Evolutionary conservation across 2,113 vertebrate species (phyloP).

Genomic region (Lepus europaeus): DNA sequence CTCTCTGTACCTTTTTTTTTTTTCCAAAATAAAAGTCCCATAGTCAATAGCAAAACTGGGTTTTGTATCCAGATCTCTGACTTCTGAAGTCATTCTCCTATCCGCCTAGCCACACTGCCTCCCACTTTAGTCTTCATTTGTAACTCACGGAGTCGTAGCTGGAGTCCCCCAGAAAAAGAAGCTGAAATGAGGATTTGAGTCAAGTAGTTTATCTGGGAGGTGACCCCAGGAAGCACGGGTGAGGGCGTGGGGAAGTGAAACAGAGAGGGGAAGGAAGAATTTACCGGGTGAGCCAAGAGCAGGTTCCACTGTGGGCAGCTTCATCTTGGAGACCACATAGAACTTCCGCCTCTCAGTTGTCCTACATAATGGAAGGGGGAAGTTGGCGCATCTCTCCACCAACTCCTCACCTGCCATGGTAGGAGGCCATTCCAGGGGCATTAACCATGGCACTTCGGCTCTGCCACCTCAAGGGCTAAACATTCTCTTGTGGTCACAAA

Average conservation of each 20-base stretch:
- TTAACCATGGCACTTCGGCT: not conserved
- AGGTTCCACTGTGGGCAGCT: not conserved
- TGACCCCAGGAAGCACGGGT: not conserved
- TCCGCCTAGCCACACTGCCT: not conserved
- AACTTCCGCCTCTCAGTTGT: not conserved
- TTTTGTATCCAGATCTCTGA: not conserved
- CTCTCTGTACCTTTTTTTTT: too few relatives aligned
- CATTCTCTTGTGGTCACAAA: not conserved
- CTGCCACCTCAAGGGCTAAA: not conserved
- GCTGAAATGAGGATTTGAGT: constrained; percentile 25
- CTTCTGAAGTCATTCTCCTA: not conserved
- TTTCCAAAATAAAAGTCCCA: not conserved
- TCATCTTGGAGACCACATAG: not conserved
- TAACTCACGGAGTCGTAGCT: not conserved
- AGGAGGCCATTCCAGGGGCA: not conserved
- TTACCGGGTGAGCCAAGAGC: not conserved
- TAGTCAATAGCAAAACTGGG: not conserved
- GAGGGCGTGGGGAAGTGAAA: constrained; percentile 26
- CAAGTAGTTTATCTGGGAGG: not conserved
- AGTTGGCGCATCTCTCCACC: not conserved
- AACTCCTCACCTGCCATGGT: not conserved
- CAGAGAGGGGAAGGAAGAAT: not conserved
- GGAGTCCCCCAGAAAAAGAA: constrained; percentile 35
- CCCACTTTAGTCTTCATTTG: not conserved
- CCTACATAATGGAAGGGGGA: rapidly evolving